Base-by-base conservation (phyloP, 1,140 invertebrate genomes). In the Tachypleus tridentatus region DNA sequence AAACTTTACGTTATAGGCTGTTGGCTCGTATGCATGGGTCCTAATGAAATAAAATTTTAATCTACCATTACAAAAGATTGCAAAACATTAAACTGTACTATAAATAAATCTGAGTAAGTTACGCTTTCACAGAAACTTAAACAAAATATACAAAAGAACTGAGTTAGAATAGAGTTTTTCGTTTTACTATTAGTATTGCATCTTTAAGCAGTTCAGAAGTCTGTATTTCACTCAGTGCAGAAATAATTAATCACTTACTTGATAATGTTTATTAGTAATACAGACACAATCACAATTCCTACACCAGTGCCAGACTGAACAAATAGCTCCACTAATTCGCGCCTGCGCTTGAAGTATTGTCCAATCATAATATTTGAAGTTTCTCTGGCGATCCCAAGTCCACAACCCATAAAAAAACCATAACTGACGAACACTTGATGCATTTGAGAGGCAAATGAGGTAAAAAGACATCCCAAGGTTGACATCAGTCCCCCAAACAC, bases 331-430 rank as follows among this genome's bases (percentile, higher is more conserved):
- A 93, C 90, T 57, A 90, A 81, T 76, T 93, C 89, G 63, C 91
- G 78, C 71, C 84, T 81, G 66, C 87, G 75, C 73, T 91, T 91
- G 81, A 93, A 93, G 77, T 93, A 94, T 73, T 93, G 89, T 4
- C 89, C 90, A 60, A 94, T 86, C 88, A 93, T 93, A 68, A 94
- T 76, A 10, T 87, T 90, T 5, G 89, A 89, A 70, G 89, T 90
- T 77, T 92, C 85, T 72, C 87, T 77, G 9, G 88, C 86, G 76
- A 91, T 80, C 58, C 89, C 88, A 29, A 90, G 88, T 60, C 91
- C 91, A 57, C 92, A 82, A 29, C 89, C 90, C 77, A 83, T 66
- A 7, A 78, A 58, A 29, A 67, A 58, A 7, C 67, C 66, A 50
- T 67, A 70, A 58, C 66, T 68, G 6, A 67, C 48, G 47, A 65